Conservation (phyloP, 2,888 invertebrate species). For the Oscheius sp. region DNA sequence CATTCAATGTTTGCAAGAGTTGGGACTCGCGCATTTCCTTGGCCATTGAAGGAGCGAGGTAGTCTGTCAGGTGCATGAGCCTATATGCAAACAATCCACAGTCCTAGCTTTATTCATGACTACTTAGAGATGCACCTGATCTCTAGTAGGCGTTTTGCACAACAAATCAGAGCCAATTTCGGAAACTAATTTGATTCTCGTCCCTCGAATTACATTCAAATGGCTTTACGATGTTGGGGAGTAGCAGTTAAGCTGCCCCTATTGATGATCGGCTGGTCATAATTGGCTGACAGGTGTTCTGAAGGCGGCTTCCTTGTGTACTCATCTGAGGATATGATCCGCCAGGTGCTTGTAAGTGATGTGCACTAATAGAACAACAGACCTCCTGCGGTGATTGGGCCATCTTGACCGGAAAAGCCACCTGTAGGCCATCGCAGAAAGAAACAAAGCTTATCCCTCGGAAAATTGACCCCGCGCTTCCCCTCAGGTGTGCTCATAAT, state of each 20-base stretch:
- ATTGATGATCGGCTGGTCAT: conserved; percentile 14
- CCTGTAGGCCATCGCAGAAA: too few species aligned
- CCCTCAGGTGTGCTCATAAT: conserved; percentile 33
- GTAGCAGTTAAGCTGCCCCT: background rate
- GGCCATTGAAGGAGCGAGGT: conserved; percentile 1
- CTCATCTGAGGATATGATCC: conserved; percentile 28
- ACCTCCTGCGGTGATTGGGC: background rate
- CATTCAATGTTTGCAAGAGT: background rate
- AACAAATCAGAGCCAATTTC: too few species aligned
- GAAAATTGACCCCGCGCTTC: conserved; percentile 3
- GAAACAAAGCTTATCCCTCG: too few species aligned
- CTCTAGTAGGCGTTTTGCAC: background rate
- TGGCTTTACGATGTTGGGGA: conserved; percentile 5
- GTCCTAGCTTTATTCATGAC: background rate
- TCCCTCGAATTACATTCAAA: background rate
- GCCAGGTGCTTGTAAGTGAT: conserved; percentile 29
- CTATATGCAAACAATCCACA: conserved; percentile 10
- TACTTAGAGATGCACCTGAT: background rate
- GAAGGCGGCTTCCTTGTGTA: conserved; percentile 20
- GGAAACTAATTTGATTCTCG: background rate
- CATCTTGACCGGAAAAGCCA: conserved; percentile 16
- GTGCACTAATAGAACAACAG: conserved; percentile 14
- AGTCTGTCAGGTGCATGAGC: conserved; percentile 31
- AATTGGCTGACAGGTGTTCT: conserved; percentile 24
- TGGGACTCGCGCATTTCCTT: conserved; percentile 3